Percentiles rank a stretch among this genome's conserved stretches.
These are phyloP conservation scores for Salticus scenicus DNA, from an alignment of 2,888 invertebrate species.

Conservation along the genomic window DNA sequence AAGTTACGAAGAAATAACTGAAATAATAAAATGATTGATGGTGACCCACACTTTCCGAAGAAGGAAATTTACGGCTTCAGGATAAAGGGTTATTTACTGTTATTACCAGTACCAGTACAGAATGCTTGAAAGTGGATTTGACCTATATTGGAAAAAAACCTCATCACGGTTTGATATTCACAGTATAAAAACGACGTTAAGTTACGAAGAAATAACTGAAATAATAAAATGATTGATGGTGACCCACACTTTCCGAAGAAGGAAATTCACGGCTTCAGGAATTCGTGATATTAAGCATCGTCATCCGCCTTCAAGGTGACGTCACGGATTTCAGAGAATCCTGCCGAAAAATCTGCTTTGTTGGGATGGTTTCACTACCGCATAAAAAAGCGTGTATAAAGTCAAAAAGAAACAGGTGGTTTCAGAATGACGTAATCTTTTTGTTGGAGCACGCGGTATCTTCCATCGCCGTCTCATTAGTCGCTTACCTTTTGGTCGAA, in stretches of 20 bases:
- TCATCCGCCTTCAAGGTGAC: constrained; percentile 30
- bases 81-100: no score
- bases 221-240: neutral
- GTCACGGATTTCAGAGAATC: constrained; percentile 37
- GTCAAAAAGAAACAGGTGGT: neutral
- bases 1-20: no score
- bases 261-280: constrained; percentile 31
- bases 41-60: no score
- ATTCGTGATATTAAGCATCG: neutral
- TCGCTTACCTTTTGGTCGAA: no score
- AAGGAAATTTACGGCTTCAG: no score
- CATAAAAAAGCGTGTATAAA: neutral
- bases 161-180: no score
- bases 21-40: no score
- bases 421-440: neutral
- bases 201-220: neutral
- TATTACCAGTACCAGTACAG: no score
- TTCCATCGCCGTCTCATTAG: no score
- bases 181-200: no score
- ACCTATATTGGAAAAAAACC: no score
- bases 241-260: constrained; percentile 23
- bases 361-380: neutral
- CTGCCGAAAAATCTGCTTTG: constrained; percentile 15
- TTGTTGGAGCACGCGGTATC: neutral
- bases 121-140: no score